Evolutionary conservation across 1,140 invertebrate genomes (phyloP).

Genomic region (Neoseiulus cucumeris): DNA sequence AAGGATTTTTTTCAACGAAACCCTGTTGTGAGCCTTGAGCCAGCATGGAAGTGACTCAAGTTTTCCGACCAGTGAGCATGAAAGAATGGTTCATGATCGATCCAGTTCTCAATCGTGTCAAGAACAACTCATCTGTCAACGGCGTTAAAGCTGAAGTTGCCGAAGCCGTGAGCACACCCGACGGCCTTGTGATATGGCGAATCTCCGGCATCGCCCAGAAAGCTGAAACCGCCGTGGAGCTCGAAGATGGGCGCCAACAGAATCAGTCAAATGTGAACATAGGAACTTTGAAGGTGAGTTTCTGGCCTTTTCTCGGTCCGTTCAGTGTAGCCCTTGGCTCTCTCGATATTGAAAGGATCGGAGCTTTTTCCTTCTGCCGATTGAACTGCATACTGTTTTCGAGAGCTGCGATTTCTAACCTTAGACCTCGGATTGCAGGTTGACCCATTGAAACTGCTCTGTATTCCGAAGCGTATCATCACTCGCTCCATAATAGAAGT

Average conservation of each 20-base stretch:
- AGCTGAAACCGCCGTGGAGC: not conserved
- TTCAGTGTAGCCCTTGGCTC: no score
- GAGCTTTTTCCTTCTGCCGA: no score
- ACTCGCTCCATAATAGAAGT: not conserved
- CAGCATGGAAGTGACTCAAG: not conserved
- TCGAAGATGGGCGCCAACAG: not conserved
- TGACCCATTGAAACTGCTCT: not conserved
- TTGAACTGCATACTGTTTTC: not conserved
- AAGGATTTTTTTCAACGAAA: no score
- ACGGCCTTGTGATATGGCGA: not conserved
- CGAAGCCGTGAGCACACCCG: not conserved
- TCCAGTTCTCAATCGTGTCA: not conserved
- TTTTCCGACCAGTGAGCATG: not conserved
- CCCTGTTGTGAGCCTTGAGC: no score
- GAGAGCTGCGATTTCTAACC: no score
- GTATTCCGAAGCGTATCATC: not conserved
- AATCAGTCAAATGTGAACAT: not conserved
- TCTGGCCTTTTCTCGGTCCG: no score
- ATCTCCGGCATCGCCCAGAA: conserved; percentile 2
- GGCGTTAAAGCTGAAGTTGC: not conserved
- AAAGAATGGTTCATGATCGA: not conserved
- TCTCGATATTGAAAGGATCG: no score
- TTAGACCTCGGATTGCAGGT: no score
- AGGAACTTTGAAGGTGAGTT: not conserved
- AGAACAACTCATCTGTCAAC: conserved; percentile 6